phyloP scores from a whole-genome alignment of 2,113 vertebrate species.

The Brachyhypopomus occidentalis region DNA sequence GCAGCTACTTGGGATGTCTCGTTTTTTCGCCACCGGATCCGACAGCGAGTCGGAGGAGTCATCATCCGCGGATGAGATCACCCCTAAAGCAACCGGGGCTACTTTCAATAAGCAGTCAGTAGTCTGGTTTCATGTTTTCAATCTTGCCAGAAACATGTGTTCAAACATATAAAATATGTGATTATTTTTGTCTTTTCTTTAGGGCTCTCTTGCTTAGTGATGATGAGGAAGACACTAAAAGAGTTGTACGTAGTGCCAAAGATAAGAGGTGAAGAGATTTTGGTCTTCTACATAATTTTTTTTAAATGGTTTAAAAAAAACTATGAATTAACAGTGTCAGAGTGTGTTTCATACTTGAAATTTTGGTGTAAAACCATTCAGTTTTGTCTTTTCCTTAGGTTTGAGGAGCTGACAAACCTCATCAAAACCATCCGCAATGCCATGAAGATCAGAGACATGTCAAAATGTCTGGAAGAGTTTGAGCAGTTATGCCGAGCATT shows the following conservation, averaged over 20 bases:
- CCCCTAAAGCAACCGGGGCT: constrained; percentile 82
- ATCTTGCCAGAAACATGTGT: neutral
- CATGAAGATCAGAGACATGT: constrained; percentile 92
- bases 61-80: constrained; percentile 82
- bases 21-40: constrained; percentile 89
- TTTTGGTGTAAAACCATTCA: too few species aligned
- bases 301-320: too few species aligned
- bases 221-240: constrained; percentile 91
- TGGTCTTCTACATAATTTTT: neutral
- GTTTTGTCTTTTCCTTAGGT: constrained; percentile 68
- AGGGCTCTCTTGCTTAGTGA: constrained; percentile 86
- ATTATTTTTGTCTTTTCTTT: constrained; percentile 17
- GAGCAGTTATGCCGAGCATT: constrained; percentile 88
- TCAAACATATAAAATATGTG: too few species aligned
- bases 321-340: too few species aligned
- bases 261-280: constrained; percentile 80
- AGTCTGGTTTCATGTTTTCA: neutral
- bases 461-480: constrained; percentile 91
- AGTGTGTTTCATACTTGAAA: neutral
- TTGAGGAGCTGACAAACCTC: constrained; percentile 89
- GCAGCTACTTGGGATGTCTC: constrained; percentile 75
- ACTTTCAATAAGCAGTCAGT: constrained; percentile 86
- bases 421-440: constrained; percentile 93
- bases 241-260: constrained; percentile 90
- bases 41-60: constrained; percentile 92